These are phyloP conservation scores for Penaeus chinensis DNA, from an alignment of 1,140 invertebrate species.

Conservation along the genomic window DNA sequence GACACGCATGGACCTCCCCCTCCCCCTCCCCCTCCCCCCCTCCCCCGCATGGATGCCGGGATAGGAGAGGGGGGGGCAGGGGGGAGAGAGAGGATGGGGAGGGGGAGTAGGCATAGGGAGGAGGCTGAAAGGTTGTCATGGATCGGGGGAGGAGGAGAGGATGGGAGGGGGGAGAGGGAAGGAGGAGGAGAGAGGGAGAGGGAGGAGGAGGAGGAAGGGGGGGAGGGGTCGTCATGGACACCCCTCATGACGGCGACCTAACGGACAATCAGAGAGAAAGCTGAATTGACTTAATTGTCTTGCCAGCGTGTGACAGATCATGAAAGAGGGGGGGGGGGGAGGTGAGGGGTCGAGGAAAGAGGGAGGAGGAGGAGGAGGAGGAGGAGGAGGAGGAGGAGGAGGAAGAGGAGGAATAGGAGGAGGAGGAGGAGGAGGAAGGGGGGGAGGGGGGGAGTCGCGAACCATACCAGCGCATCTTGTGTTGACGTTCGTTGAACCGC, in stretches of 20 bases:
- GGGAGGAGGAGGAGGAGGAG: conserved; percentile 23
- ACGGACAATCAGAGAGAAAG: too few species aligned
- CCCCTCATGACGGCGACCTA: too few species aligned
- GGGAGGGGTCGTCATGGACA: background rate
- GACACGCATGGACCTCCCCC: too few species aligned
- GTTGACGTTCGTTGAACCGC: too few species aligned
- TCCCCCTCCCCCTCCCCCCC: too few species aligned
- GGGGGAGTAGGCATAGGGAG: background rate
- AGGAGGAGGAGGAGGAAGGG: conserved; percentile 16
- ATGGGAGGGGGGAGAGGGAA: conserved; percentile 1
- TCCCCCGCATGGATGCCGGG: background rate
- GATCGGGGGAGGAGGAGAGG: background rate
- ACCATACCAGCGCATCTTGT: background rate
- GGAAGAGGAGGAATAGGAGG: background rate
- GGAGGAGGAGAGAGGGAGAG: background rate
- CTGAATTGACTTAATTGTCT: too few species aligned
- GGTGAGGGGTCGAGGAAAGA: background rate
- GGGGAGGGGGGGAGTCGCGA: background rate
- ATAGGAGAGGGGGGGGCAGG: background rate
- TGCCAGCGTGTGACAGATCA: too few species aligned
- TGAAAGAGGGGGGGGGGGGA: background rate
- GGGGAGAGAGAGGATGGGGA: background rate
- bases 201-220: background rate
- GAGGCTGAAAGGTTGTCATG: too few species aligned
- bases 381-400: conserved; percentile 18